Base-by-base conservation (phyloP, 2,888 invertebrate genomes). In the Oithona nana region DNA sequence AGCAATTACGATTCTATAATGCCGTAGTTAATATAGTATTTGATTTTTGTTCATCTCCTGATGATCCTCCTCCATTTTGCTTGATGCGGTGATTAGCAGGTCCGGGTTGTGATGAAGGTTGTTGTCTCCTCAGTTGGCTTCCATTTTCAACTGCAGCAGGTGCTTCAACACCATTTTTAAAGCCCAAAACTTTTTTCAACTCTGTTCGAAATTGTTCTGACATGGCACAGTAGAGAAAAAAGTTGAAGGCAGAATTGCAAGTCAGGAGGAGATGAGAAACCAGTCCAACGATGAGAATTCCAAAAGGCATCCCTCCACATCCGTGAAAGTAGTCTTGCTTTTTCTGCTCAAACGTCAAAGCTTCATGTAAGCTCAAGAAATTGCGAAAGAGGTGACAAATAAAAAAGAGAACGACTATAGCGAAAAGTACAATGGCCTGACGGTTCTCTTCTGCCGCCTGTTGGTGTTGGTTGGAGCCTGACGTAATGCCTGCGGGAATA, bases 321-420 rank as follows among this genome's bases (percentile, higher is more conserved):
- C 57, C 57, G 16, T 29, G 57, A 28, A 57, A 28, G 29, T 57
- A 57, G 29, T 57, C 57, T 3, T 57, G 28, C 57, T 57, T 57
- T 28, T 28, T 28, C 28, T 57, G 57, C 57, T 57, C 28, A 1
- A 3, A n/a, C 11, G n/a, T 57, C 26, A 57, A 28, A 1, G 57
- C 28, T 29, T 57, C 57, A 28, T 28, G n/a, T 1, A 57, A 4
- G 4, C 26, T 57, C 1, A 57, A 30, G 29, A 57, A 57, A n/a
- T 28, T 57, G 57, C 57, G 57, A 11, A 28, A 30, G 1, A 28
- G 24, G 28, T 57, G 24, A 28, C 57, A 57, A 30, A 57, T 3
- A 3, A 57, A 28, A 28, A 57, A 57, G 1, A 57, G 24, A 28
- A 57, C n/a, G 57, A 57, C 57, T 11, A 57, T 57, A 2, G 28